These are phyloP conservation scores for Antitype chi DNA, from an alignment of 2,888 invertebrate genomes.

Conservation along the genomic window DNA sequence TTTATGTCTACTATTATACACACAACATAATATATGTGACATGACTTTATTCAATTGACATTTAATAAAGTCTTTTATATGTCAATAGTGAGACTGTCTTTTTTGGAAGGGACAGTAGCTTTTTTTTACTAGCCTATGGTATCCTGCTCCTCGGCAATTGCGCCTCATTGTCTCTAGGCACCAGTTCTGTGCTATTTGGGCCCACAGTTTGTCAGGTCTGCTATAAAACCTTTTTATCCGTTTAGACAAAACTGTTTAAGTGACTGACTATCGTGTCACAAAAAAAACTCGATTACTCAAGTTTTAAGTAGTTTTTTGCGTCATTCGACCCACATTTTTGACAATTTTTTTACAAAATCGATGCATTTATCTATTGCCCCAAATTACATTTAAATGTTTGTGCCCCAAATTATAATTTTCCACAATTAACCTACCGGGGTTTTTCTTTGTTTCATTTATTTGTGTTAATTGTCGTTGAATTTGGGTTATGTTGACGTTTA, in stretches of 20 bases:
- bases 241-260: not conserved
- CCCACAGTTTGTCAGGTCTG: too few species aligned
- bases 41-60: too few species aligned
- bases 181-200: too few species aligned
- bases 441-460: conserved; percentile 81
- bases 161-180: too few species aligned
- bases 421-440: conserved; percentile 72
- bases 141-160: too few species aligned
- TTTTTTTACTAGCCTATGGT: too few species aligned
- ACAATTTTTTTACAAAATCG: conserved; percentile 66
- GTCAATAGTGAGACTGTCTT: not conserved
- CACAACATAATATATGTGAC: not conserved
- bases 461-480: conserved; percentile 82
- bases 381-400: conserved; percentile 86
- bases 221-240: not conserved
- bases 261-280: not conserved
- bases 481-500: conserved; percentile 75
- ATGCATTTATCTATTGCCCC: conserved; percentile 73
- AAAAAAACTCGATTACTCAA: not conserved
- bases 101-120: not conserved
- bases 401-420: conserved; percentile 81
- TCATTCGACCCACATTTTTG: conserved; percentile 61
- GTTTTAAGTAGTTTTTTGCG: conserved; percentile 37
- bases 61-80: not conserved
- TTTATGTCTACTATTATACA: not conserved